A percentile compares a stretch with the other conserved stretches of the same genome.
Conservation (phyloP, 2,113 vertebrate species). For the Aegotheles bennettii region DNA sequence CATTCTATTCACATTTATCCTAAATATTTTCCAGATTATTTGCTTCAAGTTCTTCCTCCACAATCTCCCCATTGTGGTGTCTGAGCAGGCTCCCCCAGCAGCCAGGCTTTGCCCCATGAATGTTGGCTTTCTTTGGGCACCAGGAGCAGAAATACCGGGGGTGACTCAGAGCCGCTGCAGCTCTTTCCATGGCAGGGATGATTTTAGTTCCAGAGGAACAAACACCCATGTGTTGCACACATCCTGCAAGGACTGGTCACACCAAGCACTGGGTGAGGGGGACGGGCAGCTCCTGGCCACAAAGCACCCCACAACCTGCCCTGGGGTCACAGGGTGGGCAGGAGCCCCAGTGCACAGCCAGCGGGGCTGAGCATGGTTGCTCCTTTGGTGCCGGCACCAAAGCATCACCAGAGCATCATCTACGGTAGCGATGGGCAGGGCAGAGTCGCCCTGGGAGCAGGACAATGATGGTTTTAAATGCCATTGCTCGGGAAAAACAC, state of each 20-base stretch:
- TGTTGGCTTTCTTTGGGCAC: slow-evolving; percentile 80
- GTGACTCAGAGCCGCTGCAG: slow-evolving; percentile 77
- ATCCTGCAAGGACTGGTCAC: fast-evolving
- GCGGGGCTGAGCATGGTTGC: fast-evolving
- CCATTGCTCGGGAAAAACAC: not conserved
- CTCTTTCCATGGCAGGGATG: slow-evolving; percentile 27
- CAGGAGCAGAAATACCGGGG: slow-evolving; percentile 67
- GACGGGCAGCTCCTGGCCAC: not conserved
- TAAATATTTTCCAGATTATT: slow-evolving; percentile 86
- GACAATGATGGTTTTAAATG: not conserved
- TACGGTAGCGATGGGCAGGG: not conserved
- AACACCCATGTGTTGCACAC: not conserved
- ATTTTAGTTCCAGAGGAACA: not conserved
- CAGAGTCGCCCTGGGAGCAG: not conserved
- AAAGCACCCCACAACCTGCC: not conserved
- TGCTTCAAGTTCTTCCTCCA: slow-evolving; percentile 55
- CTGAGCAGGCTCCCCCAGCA: slow-evolving; percentile 47
- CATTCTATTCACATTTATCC: slow-evolving; percentile 53
- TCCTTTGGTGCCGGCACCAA: fast-evolving
- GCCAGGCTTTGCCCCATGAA: slow-evolving; percentile 71
- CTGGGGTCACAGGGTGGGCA: too few species aligned
- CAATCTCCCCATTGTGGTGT: slow-evolving; percentile 80
- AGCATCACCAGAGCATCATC: fast-evolving
- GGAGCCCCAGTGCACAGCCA: too few species aligned
- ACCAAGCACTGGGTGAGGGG: fast-evolving